Evolutionary conservation across 2,888 invertebrate genomes (phyloP).

Genomic region (Aporophyla nigra): DNA sequence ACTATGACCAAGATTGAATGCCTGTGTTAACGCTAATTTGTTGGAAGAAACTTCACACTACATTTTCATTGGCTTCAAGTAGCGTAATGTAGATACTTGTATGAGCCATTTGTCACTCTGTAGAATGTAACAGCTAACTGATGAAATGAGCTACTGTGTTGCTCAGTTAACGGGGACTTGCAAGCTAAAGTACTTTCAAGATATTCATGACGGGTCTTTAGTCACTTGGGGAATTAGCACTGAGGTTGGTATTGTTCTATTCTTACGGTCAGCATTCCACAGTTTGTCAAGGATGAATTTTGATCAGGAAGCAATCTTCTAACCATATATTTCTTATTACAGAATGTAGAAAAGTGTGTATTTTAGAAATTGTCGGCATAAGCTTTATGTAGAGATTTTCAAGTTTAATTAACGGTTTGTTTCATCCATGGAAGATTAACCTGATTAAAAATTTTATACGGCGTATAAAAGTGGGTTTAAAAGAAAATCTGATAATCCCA

Average conservation of each 20-base stretch:
- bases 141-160: constrained; percentile 46
- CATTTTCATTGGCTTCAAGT: constrained; percentile 12
- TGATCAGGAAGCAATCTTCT: neutral
- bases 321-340: neutral
- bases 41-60: constrained; percentile 15
- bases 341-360: neutral
- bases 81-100: neutral
- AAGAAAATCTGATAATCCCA: constrained; percentile 52
- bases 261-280: neutral
- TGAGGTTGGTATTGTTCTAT: constrained; percentile 20
- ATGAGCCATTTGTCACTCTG: constrained; percentile 25
- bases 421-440: constrained; percentile 47
- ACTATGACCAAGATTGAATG: constrained; percentile 70
- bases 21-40: constrained; percentile 5
- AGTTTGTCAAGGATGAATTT: neutral
- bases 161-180: neutral
- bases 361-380: neutral
- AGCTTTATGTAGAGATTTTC: constrained; percentile 26
- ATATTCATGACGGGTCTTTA: constrained; percentile 29
- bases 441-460: constrained; percentile 34
- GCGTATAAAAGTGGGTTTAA: constrained; percentile 36
- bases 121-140: constrained; percentile 40
- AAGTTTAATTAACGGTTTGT: constrained; percentile 44
- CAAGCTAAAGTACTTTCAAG: constrained; percentile 9
- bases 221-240: neutral